Evolutionary conservation across 2,797 vertebrate species (phyloP).

Genomic region (Acanthurus lineatus): DNA sequence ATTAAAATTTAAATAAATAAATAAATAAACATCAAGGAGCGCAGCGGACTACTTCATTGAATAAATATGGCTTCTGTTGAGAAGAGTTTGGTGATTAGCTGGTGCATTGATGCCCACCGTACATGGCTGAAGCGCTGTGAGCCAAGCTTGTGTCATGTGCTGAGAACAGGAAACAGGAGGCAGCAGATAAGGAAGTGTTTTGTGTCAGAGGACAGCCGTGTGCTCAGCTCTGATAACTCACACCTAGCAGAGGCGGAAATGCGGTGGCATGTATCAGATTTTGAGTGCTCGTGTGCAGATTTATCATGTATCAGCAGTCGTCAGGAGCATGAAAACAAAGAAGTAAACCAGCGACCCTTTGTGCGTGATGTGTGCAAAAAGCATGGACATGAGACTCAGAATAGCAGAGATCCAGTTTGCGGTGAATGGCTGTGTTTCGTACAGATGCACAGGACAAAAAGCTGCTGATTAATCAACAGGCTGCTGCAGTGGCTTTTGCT

Average conservation of each 20-base stretch:
- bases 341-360: background rate
- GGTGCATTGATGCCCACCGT: background rate
- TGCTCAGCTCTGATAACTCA: conserved; percentile 54
- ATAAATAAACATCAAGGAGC: too few species aligned
- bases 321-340: conserved; percentile 12
- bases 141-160: conserved; percentile 59
- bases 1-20: background rate
- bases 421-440: background rate
- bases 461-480: conserved; percentile 8
- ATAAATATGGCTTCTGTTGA: too few species aligned
- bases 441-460: conserved; percentile 2
- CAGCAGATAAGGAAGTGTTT: conserved; percentile 73
- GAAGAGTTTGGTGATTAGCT: conserved; percentile 5
- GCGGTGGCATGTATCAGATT: conserved; percentile 18
- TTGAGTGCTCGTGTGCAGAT: conserved; percentile 18
- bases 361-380: conserved; percentile 2
- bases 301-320: background rate
- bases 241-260: conserved; percentile 39
- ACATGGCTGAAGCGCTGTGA: conserved; percentile 1
- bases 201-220: conserved; percentile 58
- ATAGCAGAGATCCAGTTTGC: background rate
- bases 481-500: conserved; percentile 1
- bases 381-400: conserved; percentile 20
- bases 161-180: conserved; percentile 69
- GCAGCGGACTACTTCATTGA: too few species aligned